Evolutionary conservation across 2,888 invertebrate species (phyloP).

Genomic region (Epinotia demarniana): DNA sequence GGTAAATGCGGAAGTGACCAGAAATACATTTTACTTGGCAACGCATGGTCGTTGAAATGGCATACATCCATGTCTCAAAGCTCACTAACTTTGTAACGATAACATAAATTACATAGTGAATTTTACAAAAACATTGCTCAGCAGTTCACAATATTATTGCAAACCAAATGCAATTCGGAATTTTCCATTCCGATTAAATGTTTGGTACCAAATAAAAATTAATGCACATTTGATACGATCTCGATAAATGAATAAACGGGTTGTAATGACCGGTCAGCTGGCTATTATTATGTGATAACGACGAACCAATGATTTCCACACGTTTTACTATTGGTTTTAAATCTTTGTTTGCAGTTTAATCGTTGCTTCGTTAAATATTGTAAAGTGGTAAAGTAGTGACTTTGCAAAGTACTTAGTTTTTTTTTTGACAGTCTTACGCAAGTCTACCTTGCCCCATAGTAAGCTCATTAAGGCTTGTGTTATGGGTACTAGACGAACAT

Average conservation of each 20-base stretch:
- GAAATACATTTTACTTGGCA: no score
- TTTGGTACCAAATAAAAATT: constrained; percentile 3
- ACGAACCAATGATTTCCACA: constrained; percentile 7
- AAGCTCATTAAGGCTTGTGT: no score
- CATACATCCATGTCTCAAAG: no score
- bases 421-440: no score
- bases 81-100: no score
- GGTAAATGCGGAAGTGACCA: no score
- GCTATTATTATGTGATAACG: constrained; percentile 28
- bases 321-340: constrained; percentile 16
- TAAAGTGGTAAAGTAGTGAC: neutral
- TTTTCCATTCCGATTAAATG: neutral
- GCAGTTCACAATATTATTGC: neutral
- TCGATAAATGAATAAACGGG: constrained; percentile 19
- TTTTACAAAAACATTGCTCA: constrained; percentile 1
- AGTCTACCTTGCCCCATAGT: no score
- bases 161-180: neutral
- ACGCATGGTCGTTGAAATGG: no score
- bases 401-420: no score
- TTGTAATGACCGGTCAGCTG: constrained; percentile 27
- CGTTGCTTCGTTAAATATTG: neutral
- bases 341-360: constrained; percentile 3
- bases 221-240: constrained; percentile 22
- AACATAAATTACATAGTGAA: neutral
- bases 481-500: no score